Conservation (phyloP, 1,140 invertebrate species). For the Scaptomyza graminum region DNA sequence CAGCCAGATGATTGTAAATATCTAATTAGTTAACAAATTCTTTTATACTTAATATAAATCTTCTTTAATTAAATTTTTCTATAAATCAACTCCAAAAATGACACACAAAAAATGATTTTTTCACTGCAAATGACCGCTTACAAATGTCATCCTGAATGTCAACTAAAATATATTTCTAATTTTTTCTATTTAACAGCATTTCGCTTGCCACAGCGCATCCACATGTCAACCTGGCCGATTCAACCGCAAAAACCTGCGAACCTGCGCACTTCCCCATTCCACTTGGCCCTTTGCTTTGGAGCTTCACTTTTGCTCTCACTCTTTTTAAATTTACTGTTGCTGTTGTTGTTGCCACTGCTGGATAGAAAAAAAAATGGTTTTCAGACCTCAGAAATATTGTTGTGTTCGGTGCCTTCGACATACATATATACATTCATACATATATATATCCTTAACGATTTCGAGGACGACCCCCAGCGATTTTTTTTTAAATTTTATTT, state of each 20-base stretch:
- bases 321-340: constrained; percentile 10
- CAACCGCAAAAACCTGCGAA: constrained; percentile 7
- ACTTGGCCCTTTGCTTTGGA: constrained; percentile 10
- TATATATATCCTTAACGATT: constrained; percentile 66
- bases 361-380: constrained; percentile 48
- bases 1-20: too few relatives aligned
- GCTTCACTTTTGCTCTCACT: constrained; percentile 36
- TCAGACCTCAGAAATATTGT: constrained; percentile 33
- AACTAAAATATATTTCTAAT: not conserved
- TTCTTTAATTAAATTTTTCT: too few relatives aligned
- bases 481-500: constrained; percentile 72
- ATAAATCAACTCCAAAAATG: too few relatives aligned
- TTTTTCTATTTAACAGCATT: not conserved
- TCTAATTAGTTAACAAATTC: too few relatives aligned
- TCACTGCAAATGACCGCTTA: too few relatives aligned
- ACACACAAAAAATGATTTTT: too few relatives aligned
- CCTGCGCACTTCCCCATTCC: constrained; percentile 1
- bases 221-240: constrained; percentile 5
- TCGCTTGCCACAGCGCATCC: not conserved
- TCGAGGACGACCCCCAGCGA: constrained; percentile 15
- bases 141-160: too few relatives aligned
- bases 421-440: not conserved
- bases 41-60: too few relatives aligned
- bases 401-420: constrained; percentile 1
- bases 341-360: constrained; percentile 40